Evolutionary conservation across 2,888 invertebrate species (phyloP), one percentile per base, ranked within the genome.

Genomic region (Athalia cordata): DNA sequence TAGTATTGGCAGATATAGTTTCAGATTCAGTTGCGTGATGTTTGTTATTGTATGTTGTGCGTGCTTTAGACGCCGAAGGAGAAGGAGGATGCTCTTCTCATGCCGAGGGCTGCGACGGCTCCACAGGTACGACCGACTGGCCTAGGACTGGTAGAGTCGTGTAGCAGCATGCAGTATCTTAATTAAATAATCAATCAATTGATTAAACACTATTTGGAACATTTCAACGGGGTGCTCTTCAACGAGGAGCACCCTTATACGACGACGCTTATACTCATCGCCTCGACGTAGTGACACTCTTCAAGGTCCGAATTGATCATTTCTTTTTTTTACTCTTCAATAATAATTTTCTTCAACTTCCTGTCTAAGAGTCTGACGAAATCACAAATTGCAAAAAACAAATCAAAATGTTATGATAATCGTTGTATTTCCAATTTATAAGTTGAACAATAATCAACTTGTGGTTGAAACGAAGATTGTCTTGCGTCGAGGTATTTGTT

Each of bases 81-180:
- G 90, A 96, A 92, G 94, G 94, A 91, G 96, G 96, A 92, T 96
- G 96, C 93, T 95, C 96, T 91, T 96, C 96, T 90, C 96, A 97
- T 93, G 95, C 96, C 91, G 96, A 97, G 92, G 96, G 96, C 93
- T 97, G 96, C 93, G 96, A 97, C 92, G 96, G 96, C 92, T 95
- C 96, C 93, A 95, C 96, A 96, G 95, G 94, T 95, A 93, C 91
- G 91, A 86, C 84, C 87, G 88, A 87, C 89, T 89, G 89, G 87
- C 85, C 85, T 86, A 87, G 89, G 86, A 88, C 83, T 86, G 82
- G 83, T 83, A 86, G 84, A 84, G 84, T 85, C 84, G 85, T 81
- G 82, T 87, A 87, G 84, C 62, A 84, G 87, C 87, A 87, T 87
- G 87, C 82, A 78, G 76, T 82, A 83, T 81, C 79, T 80, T 81